Evolutionary conservation across 2,113 vertebrate species (phyloP).

Genomic region (Neofelis nebulosa): DNA sequence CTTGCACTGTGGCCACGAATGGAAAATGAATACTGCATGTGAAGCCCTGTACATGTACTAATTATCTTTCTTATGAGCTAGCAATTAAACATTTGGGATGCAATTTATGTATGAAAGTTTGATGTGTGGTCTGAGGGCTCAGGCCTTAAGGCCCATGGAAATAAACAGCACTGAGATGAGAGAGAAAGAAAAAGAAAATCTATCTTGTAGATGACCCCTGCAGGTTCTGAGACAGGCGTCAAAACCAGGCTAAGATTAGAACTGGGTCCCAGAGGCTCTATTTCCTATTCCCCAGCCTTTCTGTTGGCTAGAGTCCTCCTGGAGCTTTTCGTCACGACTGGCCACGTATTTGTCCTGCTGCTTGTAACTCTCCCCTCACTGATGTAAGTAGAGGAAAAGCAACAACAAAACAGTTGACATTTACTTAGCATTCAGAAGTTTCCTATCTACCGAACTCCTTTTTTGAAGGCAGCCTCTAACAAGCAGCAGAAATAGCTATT

Average conservation of each 20-base stretch:
- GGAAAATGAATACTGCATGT: not conserved
- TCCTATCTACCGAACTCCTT: slow-evolving; percentile 37
- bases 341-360: slow-evolving; percentile 40
- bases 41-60: not conserved
- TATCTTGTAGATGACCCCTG: slow-evolving; percentile 27
- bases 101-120: not conserved
- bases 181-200: slow-evolving; percentile 42
- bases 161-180: slow-evolving; percentile 39
- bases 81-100: slow-evolving; percentile 43
- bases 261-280: slow-evolving; percentile 55
- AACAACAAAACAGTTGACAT: slow-evolving; percentile 53
- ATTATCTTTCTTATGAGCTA: slow-evolving; percentile 50
- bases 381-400: slow-evolving; percentile 64
- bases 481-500: slow-evolving; percentile 48
- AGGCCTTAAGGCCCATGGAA: slow-evolving; percentile 36
- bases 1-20: slow-evolving; percentile 1
- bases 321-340: slow-evolving; percentile 42
- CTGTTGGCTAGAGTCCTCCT: slow-evolving; percentile 1
- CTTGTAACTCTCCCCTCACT: slow-evolving; percentile 48
- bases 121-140: slow-evolving; percentile 35
- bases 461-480: slow-evolving; percentile 42
- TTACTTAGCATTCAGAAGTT: slow-evolving; percentile 60
- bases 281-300: not conserved
- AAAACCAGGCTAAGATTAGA: slow-evolving; percentile 67
- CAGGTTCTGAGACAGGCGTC: slow-evolving; percentile 56